Conservation (phyloP, 2,113 vertebrate genomes). For the Abramis brama region DNA sequence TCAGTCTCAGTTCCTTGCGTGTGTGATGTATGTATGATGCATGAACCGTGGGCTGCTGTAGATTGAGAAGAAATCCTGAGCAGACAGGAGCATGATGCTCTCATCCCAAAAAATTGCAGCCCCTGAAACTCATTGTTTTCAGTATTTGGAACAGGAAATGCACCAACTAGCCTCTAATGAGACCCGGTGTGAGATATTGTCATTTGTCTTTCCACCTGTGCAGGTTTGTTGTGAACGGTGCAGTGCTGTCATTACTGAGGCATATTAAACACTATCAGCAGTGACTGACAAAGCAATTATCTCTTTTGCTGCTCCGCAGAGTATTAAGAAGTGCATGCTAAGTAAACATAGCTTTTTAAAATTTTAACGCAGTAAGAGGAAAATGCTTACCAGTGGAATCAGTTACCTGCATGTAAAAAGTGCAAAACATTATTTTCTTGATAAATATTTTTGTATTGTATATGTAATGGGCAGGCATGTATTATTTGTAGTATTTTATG, state of each 20-base stretch:
- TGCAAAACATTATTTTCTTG: neutral
- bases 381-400: neutral
- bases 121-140: neutral
- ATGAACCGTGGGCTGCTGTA: conserved; percentile 20
- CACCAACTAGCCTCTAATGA: conserved; percentile 38
- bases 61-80: neutral
- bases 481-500: no score
- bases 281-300: conserved; percentile 29
- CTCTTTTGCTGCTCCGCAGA: conserved; percentile 14
- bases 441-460: neutral
- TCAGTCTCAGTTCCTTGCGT: neutral
- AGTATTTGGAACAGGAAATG: neutral
- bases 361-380: neutral
- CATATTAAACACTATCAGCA: conserved; percentile 26
- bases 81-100: conserved; percentile 5
- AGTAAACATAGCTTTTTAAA: neutral
- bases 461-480: no score
- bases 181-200: conserved; percentile 21
- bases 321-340: conserved; percentile 32
- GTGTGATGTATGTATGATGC: conserved; percentile 15
- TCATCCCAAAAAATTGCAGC: neutral
- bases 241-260: conserved; percentile 28
- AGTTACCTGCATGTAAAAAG: neutral
- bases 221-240: neutral
- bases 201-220: conserved; percentile 14